A percentile compares a stretch with the other conserved stretches of the same genome.
Evolutionary conservation across 2,797 vertebrate genomes (phyloP).

Genomic region (Aulostomus chinensis): DNA sequence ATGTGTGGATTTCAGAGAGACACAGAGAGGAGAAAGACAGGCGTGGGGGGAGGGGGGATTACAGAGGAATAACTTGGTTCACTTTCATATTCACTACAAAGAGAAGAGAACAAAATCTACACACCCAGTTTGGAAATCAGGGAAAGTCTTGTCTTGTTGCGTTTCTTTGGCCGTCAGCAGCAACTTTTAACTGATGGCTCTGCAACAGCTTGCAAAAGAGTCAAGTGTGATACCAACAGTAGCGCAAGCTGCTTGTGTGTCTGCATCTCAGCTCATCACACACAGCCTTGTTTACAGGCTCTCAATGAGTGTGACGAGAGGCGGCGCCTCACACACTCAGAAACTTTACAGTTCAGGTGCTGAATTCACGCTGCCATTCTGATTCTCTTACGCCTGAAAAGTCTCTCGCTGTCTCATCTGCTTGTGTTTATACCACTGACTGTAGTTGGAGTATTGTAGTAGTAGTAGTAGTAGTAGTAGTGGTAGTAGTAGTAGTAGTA

Average conservation of each 20-base stretch:
- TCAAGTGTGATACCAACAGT: slow-evolving; percentile 9
- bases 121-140: slow-evolving; percentile 37
- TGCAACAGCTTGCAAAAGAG: slow-evolving; percentile 26
- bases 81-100: slow-evolving; percentile 71
- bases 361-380: too few relatives aligned
- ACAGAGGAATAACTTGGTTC: slow-evolving; percentile 73
- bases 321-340: too few relatives aligned
- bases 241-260: too few relatives aligned
- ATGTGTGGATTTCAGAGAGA: slow-evolving; percentile 67
- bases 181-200: slow-evolving; percentile 50
- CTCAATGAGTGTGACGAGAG: too few relatives aligned
- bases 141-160: slow-evolving; percentile 41
- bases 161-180: slow-evolving; percentile 34
- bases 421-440: too few relatives aligned
- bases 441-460: too few relatives aligned
- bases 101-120: slow-evolving; percentile 29
- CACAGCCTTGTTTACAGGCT: background rate
- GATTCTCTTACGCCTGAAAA: too few relatives aligned
- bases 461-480: too few relatives aligned
- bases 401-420: too few relatives aligned
- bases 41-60: slow-evolving; percentile 43
- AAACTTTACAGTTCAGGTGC: too few relatives aligned
- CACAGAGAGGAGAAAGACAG: slow-evolving; percentile 61
- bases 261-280: background rate
- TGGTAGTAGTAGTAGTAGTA: too few relatives aligned